A percentile compares a stretch with the other conserved stretches of the same genome.
Conservation (phyloP, 1,140 invertebrate genomes). For the Drosophila fuyamai region DNA sequence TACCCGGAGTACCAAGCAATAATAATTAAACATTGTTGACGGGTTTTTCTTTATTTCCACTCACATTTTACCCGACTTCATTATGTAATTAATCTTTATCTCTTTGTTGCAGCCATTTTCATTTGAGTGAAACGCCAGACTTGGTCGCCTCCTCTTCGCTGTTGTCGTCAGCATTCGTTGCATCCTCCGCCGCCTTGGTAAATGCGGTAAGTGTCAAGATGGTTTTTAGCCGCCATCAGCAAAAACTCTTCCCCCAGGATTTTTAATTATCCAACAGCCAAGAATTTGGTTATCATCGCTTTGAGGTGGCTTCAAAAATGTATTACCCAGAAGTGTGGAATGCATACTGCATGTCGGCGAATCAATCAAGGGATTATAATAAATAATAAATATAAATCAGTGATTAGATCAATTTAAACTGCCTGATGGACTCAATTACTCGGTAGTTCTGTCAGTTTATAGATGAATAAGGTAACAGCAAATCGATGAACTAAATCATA, state of each 20-base stretch:
- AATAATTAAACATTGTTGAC: neutral
- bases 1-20: neutral
- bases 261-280: neutral
- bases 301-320: neutral
- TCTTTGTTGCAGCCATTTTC: conserved; percentile 49
- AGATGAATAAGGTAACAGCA: conserved; percentile 7
- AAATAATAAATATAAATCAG: neutral
- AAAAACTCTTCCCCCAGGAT: neutral
- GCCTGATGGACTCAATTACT: conserved; percentile 17
- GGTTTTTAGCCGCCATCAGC: conserved; percentile 2
- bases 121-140: conserved; percentile 43
- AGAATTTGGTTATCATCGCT: neutral
- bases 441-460: conserved; percentile 8
- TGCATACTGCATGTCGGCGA: neutral
- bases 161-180: conserved; percentile 22
- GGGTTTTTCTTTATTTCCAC: neutral
- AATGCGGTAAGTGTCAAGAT: conserved; percentile 40
- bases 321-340: neutral
- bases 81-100: conserved; percentile 19
- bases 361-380: neutral
- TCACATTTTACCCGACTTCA: neutral
- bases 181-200: conserved; percentile 56
- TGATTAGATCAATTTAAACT: conserved; percentile 20
- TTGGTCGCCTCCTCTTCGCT: conserved; percentile 7
- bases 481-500: conserved; percentile 1